Base-by-base conservation (phyloP, 1,140 invertebrate genomes). In the Scaptomyza pallida region DNA sequence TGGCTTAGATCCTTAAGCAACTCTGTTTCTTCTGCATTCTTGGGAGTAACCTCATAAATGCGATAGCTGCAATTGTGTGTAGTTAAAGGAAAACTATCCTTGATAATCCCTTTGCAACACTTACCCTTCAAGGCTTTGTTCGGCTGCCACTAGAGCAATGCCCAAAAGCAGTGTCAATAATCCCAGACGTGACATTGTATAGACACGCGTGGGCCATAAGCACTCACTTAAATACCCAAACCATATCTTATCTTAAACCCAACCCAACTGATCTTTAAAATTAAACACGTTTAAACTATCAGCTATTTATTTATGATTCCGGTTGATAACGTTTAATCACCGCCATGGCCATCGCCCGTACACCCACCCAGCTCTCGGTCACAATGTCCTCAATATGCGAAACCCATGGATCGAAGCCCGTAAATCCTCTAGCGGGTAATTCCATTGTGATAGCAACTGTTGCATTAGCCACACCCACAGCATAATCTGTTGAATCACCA, bases 361-460 rank as follows among this genome's bases (percentile, higher is more conserved):
- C 92, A 2, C 94, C 95, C 57, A 94, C 93, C 92, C 95, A 97
- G 1, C 96, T 96, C 91, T 98, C 97, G 19, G 92, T 92, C 4
- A 93, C 91, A 5, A 93, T 91, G 19, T 92, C 91, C 30, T 92
- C 67, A 17, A 97, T 95, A 71, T 95, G 93, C 1, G 91, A 83
- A 8, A 93, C 92, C 21, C 95, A 95, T 1, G 96, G 93, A 48
- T 95, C 70, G 82, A 95, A 96, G 0, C 94, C 94, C 3, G 35
- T 1, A 51, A 69, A 80, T 5, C 93, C 94, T 37, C 93, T 93
- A 26, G 95, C 94, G 1, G 95, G 92, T 21, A 96, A 89, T 86
- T 96, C 95, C 74, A 95, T 91, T 0, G 94, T 94, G 79, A 94
- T 96, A 2, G 94, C 93, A 47, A 95, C 93, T 19, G 93, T 93